A percentile compares a stretch with the other conserved stretches of the same genome.
These are phyloP conservation scores for Acrobasis repandana DNA, from an alignment of 2,888 invertebrate genomes.

Conservation along the genomic window DNA sequence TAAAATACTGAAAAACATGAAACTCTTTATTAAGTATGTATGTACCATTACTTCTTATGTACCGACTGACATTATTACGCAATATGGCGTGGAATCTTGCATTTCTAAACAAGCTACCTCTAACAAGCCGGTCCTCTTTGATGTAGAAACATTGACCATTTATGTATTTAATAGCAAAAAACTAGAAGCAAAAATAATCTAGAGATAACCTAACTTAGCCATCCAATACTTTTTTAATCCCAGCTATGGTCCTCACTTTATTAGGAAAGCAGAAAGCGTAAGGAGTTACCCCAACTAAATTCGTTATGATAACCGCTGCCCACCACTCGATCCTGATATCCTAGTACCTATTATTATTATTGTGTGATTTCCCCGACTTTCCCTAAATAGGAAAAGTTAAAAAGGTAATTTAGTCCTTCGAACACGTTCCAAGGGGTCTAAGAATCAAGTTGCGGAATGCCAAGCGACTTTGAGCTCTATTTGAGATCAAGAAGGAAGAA, in stretches of 20 bases:
- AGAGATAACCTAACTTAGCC: not conserved
- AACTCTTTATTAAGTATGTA: too few relatives aligned
- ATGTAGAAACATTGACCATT: too few relatives aligned
- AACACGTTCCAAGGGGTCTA: constrained; percentile 60
- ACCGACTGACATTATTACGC: too few relatives aligned
- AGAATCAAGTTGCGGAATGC: constrained; percentile 15
- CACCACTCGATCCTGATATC: constrained; percentile 63
- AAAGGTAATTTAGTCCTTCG: constrained; percentile 74
- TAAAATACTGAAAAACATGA: too few relatives aligned
- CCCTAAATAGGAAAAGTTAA: constrained; percentile 83
- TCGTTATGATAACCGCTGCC: constrained; percentile 56
- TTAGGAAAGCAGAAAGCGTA: constrained; percentile 17
- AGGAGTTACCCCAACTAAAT: constrained; percentile 33
- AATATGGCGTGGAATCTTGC: too few relatives aligned
- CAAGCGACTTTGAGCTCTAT: constrained; percentile 25
- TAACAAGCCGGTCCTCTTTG: too few relatives aligned
- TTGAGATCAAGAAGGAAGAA: constrained; percentile 39
- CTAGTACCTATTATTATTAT: constrained; percentile 74
- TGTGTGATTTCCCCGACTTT: constrained; percentile 71
- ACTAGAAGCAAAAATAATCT: not conserved
- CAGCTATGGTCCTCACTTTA: not conserved
- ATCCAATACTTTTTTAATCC: not conserved
- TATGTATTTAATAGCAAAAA: not conserved
- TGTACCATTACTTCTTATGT: too few relatives aligned
- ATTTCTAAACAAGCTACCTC: too few relatives aligned